Evolutionary conservation across 2,797 vertebrate genomes (phyloP), one percentile per base, ranked within the genome.

Genomic region (Danio tinwini): DNA sequence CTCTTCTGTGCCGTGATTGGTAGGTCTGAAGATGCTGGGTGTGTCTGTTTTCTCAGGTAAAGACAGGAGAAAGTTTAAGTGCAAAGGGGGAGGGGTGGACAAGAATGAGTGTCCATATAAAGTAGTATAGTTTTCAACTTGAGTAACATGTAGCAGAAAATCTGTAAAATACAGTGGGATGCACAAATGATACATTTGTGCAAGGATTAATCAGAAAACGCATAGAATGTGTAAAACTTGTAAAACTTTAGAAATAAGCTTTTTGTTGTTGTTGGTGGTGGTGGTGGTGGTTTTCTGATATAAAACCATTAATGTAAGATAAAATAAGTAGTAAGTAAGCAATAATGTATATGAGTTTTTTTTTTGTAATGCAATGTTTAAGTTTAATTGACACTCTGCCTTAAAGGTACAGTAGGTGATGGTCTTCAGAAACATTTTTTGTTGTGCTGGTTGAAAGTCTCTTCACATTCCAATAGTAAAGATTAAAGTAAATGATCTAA

Each of bases 11-110:
- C 82, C 84, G 80, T 80, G 90, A 94, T 94, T 94, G 94, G 94
- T 83, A 85, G 85, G 87, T 64, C 73, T 16, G 67, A 69, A 88
- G 72, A 44, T 70, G 80, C 74, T 63, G 91, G 93, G 93, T 94
- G 93, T 94, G 93, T 91, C 91, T 85, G 80, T 70, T 83, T 74
- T 85, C 81, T 82, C 83, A 88, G 88, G 84, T 92, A 95, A 90
- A 88, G 82, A 73, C 82, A 88, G 80, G 78, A 84, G 85, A 84
- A 88, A 77, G 80, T 85, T 83, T 78, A 81, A 83, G 72, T 63
- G 52, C 68, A 67, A 44, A 74, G 81, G 81, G 80, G 82, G 76
- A 80, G 76, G 79, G 83, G 81, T 29, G 17, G 64, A 81, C 37
- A 19, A 59, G 59, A 45, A 42, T 9, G 11, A 55, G 12, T 76